phyloP scores from a whole-genome alignment of 1,140 invertebrate species.

The Acyrthosiphon pisum region DNA sequence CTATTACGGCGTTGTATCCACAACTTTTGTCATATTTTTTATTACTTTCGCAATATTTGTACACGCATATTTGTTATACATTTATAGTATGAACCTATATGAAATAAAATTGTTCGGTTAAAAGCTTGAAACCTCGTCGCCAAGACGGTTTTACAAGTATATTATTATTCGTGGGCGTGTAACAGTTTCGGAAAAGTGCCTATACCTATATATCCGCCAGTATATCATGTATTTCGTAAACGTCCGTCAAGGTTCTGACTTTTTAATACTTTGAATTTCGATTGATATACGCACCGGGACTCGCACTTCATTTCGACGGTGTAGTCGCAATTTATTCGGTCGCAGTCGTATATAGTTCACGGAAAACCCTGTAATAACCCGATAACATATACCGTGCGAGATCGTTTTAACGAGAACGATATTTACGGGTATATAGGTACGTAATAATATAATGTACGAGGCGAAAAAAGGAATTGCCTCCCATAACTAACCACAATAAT shows the following conservation, averaged over 20 bases:
- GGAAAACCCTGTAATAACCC: not conserved
- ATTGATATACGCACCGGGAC: not conserved
- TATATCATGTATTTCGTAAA: not conserved
- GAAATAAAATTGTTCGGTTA: not conserved
- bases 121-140: not conserved
- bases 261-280: not conserved
- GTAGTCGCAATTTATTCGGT: not conserved
- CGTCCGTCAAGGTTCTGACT: not conserved
- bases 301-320: not conserved
- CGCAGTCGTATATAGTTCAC: not conserved
- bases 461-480: not conserved
- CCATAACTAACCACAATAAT: not conserved
- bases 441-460: not conserved
- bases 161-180: not conserved
- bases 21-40: not conserved
- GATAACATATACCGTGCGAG: not conserved
- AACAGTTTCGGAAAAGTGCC: not conserved
- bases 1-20: too few species aligned
- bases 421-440: not conserved
- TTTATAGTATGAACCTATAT: too few species aligned
- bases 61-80: not conserved
- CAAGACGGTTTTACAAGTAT: not conserved
- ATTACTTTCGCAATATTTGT: not conserved
- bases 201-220: too few species aligned
- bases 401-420: not conserved